Base-by-base conservation (phyloP, 2,888 invertebrate species). In the Acronicta aceris region DNA sequence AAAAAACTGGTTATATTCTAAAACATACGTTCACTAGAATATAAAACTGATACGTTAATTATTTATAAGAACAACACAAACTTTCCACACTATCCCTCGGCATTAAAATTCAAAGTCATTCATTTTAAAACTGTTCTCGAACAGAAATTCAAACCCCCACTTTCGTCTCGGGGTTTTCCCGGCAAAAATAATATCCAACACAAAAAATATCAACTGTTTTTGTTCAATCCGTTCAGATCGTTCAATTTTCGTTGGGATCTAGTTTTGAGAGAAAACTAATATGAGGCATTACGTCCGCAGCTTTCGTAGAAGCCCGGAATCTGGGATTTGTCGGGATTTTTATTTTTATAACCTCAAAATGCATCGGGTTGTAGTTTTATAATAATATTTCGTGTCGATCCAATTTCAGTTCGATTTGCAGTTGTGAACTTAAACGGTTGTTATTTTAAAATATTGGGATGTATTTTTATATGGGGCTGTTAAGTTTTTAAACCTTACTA, bases 161-260 rank as follows among this genome's bases (percentile, higher is more conserved):
- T 15, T 33, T n/a, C 33, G 21, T 45, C 36, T 50, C 0, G 15
- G 36, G 13, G 15, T 58, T 40, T 33, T 47, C 27, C 30, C 49
- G 41, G 45, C 16, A 59, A 64, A 65, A 69, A 57, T 58, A 64
- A 57, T 51, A 48, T 51, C 25, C 2, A 43, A 42, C 54, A 38
- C 27, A 50, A 64, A 74, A 67, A 63, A 58, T 13, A 50, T 9
- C 38, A 27, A 36, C 52, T 65, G 71, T 69, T 76, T 78, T 69
- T 70, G 53, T 60, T 57, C 65, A 73, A 81, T 71, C 65, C 61
- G 48, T 55, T 62, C 56, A 45, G 63, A 76, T 78, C 72, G 78
- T 79, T 71, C 79, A 79, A 82, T 82, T 80, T 76, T 73, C 77
- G 71, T 65, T 53, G 46, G 59, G 78, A 76, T 73, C 71, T 69